Evolutionary conservation across 2,888 invertebrate genomes (phyloP).

Genomic region (Dolichopus griseipennis): DNA sequence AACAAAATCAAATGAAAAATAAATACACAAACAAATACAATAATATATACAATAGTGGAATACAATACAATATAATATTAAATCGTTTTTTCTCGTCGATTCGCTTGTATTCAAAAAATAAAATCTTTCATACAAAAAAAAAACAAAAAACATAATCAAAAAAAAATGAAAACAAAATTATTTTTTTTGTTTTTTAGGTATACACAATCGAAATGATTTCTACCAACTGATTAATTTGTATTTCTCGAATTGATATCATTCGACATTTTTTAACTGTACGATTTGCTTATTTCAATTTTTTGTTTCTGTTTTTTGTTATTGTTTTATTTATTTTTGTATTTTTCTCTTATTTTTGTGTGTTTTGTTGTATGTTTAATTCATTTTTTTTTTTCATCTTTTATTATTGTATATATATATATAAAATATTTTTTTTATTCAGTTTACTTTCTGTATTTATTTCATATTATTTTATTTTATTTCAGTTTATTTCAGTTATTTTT

Average conservation of each 20-base stretch:
- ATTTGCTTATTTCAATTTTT: not conserved
- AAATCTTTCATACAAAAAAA: too few species aligned
- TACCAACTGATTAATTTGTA: constrained; percentile 11
- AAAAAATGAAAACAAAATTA: too few species aligned
- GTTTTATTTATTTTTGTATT: not conserved
- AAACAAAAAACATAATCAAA: too few species aligned
- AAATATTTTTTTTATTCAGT: not conserved
- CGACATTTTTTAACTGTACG: constrained; percentile 8
- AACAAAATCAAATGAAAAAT: too few species aligned
- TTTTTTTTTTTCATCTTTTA: not conserved
- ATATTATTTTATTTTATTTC: not conserved
- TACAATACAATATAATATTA: too few species aligned
- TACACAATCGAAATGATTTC: constrained; percentile 11
- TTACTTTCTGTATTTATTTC: too few species aligned
- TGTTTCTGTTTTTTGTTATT: not conserved
- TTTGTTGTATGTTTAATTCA: not conserved
- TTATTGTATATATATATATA: not conserved
- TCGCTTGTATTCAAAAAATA: constrained; percentile 1
- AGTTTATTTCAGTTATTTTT: not conserved
- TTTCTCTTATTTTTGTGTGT: not conserved
- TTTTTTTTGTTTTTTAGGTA: constrained; percentile 9
- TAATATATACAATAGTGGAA: too few species aligned
- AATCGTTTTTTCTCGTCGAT: not conserved
- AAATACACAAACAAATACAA: too few species aligned
- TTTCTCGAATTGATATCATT: constrained; percentile 11